Percentiles rank a stretch among this genome's conserved stretches.
These are phyloP conservation scores for Ectemnius lituratus DNA, from an alignment of 2,888 invertebrate species.

Conservation along the genomic window DNA sequence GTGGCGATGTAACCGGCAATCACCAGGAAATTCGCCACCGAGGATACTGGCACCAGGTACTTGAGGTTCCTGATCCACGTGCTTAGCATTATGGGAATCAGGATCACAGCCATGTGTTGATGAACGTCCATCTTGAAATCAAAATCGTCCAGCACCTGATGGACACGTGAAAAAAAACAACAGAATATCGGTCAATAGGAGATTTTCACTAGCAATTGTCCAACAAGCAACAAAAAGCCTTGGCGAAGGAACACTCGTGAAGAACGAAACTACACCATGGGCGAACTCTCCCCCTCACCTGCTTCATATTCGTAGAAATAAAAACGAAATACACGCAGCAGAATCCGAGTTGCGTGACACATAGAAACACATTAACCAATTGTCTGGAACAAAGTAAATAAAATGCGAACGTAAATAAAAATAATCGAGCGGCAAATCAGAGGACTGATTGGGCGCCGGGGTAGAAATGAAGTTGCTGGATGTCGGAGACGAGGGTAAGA, in stretches of 20 bases:
- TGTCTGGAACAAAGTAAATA: slow-evolving; percentile 71
- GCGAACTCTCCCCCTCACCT: slow-evolving; percentile 79
- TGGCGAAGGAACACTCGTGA: no score
- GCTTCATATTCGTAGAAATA: slow-evolving; percentile 90
- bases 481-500: not conserved
- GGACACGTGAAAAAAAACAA: not conserved
- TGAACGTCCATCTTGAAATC: slow-evolving; percentile 82
- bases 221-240: no score
- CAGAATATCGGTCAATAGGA: not conserved
- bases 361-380: slow-evolving; percentile 91
- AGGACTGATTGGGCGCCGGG: not conserved
- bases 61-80: slow-evolving; percentile 89
- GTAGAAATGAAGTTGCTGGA: slow-evolving; percentile 1
- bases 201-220: no score
- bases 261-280: no score
- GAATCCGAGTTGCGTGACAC: slow-evolving; percentile 98
- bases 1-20: slow-evolving; percentile 86
- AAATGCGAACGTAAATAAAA: slow-evolving; percentile 18
- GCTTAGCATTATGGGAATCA: slow-evolving; percentile 85
- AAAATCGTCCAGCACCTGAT: slow-evolving; percentile 84
- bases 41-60: slow-evolving; percentile 87
- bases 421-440: not conserved
- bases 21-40: slow-evolving; percentile 88
- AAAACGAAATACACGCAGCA: slow-evolving; percentile 98
- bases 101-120: slow-evolving; percentile 86